Conservation (phyloP, 2,113 vertebrate genomes). For the Rhea pennata region DNA sequence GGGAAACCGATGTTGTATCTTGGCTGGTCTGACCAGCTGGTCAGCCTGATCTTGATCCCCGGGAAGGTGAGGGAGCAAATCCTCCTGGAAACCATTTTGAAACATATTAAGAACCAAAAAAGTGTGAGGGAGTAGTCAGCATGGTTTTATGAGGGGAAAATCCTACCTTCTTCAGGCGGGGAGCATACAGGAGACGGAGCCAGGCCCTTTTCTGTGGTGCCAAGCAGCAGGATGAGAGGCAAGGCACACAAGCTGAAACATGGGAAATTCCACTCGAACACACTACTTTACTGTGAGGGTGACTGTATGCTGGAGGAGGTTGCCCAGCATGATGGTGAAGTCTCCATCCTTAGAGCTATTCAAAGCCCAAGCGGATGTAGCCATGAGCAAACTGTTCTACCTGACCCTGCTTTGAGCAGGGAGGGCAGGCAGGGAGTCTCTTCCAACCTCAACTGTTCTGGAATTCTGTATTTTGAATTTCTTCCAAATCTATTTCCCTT, state of each 20-base stretch:
- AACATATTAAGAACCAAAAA: neutral
- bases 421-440: neutral
- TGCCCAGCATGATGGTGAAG: neutral
- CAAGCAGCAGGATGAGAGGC: neutral
- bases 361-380: neutral
- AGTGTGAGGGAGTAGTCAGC: neutral
- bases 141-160: neutral
- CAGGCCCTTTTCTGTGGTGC: too few relatives aligned
- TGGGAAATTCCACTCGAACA: neutral
- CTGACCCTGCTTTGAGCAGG: neutral
- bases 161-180: too few relatives aligned
- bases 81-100: neutral
- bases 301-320: neutral
- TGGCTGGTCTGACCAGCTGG: neutral
- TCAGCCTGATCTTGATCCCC: neutral
- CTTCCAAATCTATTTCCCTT: neutral
- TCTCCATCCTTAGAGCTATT: neutral
- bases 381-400: neutral
- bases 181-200: neutral
- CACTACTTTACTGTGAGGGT: neutral
- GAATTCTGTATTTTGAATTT: neutral
- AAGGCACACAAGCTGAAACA: neutral
- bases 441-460: neutral
- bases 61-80: neutral
- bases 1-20: neutral